Percentiles rank a stretch among this genome's conserved stretches.
Evolutionary conservation across 2,888 invertebrate species (phyloP).

Genomic region (Parascotia fuliginaria): DNA sequence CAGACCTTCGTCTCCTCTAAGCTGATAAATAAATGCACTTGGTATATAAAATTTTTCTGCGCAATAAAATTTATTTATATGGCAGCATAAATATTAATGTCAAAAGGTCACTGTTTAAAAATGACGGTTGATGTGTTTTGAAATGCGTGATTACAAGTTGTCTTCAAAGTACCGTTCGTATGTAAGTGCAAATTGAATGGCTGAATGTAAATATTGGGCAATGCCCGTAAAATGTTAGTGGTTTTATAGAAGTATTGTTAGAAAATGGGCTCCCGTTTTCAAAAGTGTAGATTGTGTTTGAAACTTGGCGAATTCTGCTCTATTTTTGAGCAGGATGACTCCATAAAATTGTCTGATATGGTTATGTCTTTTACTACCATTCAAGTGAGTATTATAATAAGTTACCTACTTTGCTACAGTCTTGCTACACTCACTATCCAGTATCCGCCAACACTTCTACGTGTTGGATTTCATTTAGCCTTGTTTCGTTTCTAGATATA

Average conservation of each 20-base stretch:
- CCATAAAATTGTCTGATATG: conserved; percentile 78
- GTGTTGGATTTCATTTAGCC: background rate
- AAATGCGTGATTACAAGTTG: conserved; percentile 6
- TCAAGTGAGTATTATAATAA: conserved; percentile 63
- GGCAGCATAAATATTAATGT: background rate
- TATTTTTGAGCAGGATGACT: conserved; percentile 80
- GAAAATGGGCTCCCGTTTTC: conserved; percentile 65
- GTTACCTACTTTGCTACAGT: no score
- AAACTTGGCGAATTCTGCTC: conserved; percentile 82
- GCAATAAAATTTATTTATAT: background rate
- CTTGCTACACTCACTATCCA: no score
- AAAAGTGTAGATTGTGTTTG: conserved; percentile 78
- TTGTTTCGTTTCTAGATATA: conserved; percentile 64
- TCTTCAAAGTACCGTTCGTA: conserved; percentile 16
- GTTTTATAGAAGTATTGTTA: background rate
- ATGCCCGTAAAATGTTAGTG: conserved; percentile 14
- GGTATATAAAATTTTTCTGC: no score
- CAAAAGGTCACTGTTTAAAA: conserved; percentile 27
- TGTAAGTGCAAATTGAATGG: conserved; percentile 14
- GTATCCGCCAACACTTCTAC: no score
- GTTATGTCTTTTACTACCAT: conserved; percentile 79
- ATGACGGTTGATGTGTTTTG: conserved; percentile 24
- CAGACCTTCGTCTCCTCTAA: no score
- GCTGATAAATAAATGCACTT: no score
- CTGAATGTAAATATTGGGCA: conserved; percentile 26